Conservation (phyloP, 2,797 vertebrate genomes). For the Heliangelus exortis region DNA sequence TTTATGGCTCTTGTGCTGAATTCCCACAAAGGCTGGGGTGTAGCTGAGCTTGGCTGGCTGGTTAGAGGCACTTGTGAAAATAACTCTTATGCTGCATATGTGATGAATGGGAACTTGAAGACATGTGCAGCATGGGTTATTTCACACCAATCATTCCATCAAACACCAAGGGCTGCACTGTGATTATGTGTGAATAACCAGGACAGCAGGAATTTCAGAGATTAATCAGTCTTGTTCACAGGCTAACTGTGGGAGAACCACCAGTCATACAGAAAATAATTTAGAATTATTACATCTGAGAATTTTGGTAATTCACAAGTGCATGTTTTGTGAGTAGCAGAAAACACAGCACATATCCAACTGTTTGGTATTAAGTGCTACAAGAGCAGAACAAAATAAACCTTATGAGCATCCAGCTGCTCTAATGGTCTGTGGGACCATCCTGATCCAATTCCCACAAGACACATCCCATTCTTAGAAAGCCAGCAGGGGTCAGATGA, state of each 20-base stretch:
- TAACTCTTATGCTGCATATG: background rate
- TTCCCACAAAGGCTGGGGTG: conserved; percentile 22
- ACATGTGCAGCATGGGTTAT: background rate
- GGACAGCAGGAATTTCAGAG: conserved; percentile 14
- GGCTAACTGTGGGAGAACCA: conserved; percentile 3
- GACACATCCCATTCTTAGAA: background rate
- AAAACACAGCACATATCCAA: background rate
- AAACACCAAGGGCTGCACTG: background rate
- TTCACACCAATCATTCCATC: background rate
- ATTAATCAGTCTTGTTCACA: conserved; percentile 18
- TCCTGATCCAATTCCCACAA: background rate
- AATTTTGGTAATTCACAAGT: background rate
- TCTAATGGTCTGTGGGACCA: background rate
- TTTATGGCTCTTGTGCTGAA: conserved; percentile 10
- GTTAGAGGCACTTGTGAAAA: background rate
- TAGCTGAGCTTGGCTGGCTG: background rate
- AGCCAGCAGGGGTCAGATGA: conserved; percentile 1
- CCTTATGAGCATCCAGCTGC: background rate
- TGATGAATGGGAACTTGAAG: background rate
- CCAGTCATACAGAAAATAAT: background rate
- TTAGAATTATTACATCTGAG: conserved; percentile 1
- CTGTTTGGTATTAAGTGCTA: background rate
- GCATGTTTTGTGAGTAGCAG: background rate
- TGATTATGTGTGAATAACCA: conserved; percentile 25
- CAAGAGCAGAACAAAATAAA: conserved; percentile 17